A percentile compares a stretch with the other conserved stretches of the same genome.
These are phyloP conservation scores for Tipula lateralis DNA, from an alignment of 2,888 invertebrate genomes.

Conservation along the genomic window DNA sequence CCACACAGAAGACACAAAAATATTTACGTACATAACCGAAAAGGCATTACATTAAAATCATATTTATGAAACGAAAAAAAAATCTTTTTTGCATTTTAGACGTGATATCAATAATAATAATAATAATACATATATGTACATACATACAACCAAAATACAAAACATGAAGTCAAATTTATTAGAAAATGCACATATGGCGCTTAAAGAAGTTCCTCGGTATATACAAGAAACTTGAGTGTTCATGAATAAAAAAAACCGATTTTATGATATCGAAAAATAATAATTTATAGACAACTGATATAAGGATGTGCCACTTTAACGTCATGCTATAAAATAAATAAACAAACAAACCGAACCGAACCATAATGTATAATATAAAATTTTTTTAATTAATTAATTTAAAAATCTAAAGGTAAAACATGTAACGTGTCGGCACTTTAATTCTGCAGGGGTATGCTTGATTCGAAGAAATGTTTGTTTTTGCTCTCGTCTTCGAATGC, in stretches of 20 bases:
- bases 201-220: background rate
- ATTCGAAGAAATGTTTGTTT: background rate
- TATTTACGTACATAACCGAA: background rate
- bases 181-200: slow-evolving; percentile 8
- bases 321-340: background rate
- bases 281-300: background rate
- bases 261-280: background rate
- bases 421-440: background rate
- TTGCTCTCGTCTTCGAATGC: background rate
- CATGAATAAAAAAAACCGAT: background rate
- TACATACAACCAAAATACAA: background rate
- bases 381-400: background rate
- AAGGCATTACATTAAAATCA: slow-evolving; percentile 11
- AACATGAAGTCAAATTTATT: background rate
- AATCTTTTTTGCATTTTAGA: background rate
- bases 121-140: background rate
- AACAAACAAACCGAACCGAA: background rate
- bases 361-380: background rate
- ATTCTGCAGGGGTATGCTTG: background rate
- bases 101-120: background rate
- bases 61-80: background rate
- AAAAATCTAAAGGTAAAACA: background rate
- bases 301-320: background rate
- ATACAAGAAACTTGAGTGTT: background rate
- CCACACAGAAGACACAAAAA: background rate